Evolutionary conservation across 2,797 vertebrate species (phyloP), one percentile per base, ranked within the genome.

Genomic region (Pangasius sanitwongsei): DNA sequence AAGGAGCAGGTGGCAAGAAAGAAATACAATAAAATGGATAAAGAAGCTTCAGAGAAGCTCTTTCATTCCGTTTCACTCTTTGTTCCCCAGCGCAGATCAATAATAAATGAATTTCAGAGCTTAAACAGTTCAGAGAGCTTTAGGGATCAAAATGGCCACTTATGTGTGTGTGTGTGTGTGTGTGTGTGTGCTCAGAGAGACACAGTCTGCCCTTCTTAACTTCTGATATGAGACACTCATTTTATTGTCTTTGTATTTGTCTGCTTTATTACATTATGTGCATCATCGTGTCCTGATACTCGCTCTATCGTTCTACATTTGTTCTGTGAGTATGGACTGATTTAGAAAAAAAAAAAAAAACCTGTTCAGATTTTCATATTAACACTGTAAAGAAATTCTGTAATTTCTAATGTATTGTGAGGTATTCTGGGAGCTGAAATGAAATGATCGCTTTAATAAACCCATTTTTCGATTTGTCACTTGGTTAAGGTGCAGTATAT

Each of bases 101-200:
- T 86, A 86, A 77, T 77, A 77, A 44, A 75, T 77, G 34, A 75
- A 25, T 61, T 48, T 61, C 55, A 44, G 15, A 0, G 55, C 37
- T 86, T 31, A 31, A 34, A 86, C 31, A 86, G 34, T 86, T 28
- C 48, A 86, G 6, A 57, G 25, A 85, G 55, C 80, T 61, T 75
- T 25, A 55, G 50, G 48, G 6, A 53, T 78, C 28, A 48, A 75
- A 75, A 50, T 48, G 41, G 41, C 23, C 25, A 15, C 2, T 3
- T 41, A 4, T 41, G 41, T 41, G 41, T 74, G 8, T 48, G 8
- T 74, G 20, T 70, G 34, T 37, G 37, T 74, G 41, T 41, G 16
- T 34, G 41, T 74, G 44, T 77, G 74, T 75, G 72, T 44, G 70
- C 16, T 34, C 16, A 16, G 67, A 37, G 31, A 70, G 67, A n/a